These are phyloP conservation scores for Ochotona princeps DNA, from an alignment of 2,113 vertebrate genomes.

Conservation along the genomic window DNA sequence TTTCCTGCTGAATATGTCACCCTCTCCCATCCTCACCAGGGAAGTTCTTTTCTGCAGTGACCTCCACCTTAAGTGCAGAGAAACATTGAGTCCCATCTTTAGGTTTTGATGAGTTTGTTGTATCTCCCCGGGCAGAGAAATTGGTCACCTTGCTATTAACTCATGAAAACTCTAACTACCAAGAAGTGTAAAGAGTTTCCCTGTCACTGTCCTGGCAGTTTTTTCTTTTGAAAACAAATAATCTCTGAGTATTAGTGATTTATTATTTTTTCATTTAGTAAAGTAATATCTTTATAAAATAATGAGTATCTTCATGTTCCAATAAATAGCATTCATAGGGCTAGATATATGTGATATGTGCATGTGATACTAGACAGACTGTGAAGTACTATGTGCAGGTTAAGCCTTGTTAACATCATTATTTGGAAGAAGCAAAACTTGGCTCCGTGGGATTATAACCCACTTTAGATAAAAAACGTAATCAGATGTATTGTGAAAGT, in stretches of 20 bases:
- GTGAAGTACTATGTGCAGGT: neutral
- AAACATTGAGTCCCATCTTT: neutral
- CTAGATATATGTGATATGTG: neutral
- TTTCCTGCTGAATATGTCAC: neutral
- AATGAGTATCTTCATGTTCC: neutral
- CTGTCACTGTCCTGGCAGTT: neutral
- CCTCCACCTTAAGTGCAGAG: neutral
- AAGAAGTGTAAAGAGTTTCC: neutral
- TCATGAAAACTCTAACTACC: neutral
- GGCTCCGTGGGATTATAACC: neutral
- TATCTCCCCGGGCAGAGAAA: neutral
- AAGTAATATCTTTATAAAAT: neutral
- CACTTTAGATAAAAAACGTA: neutral
- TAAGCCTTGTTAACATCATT: neutral
- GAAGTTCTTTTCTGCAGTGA: neutral
- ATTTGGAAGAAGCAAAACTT: neutral
- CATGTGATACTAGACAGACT: neutral
- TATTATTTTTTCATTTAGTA: neutral
- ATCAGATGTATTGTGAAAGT: neutral
- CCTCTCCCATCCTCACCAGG: neutral
- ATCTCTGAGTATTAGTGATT: neutral
- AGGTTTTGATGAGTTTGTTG: neutral
- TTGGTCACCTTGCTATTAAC: neutral
- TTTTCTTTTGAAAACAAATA: neutral
- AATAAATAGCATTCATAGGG: neutral